Conservation (phyloP, 2,113 vertebrate species). For the Hippocampus comes region DNA sequence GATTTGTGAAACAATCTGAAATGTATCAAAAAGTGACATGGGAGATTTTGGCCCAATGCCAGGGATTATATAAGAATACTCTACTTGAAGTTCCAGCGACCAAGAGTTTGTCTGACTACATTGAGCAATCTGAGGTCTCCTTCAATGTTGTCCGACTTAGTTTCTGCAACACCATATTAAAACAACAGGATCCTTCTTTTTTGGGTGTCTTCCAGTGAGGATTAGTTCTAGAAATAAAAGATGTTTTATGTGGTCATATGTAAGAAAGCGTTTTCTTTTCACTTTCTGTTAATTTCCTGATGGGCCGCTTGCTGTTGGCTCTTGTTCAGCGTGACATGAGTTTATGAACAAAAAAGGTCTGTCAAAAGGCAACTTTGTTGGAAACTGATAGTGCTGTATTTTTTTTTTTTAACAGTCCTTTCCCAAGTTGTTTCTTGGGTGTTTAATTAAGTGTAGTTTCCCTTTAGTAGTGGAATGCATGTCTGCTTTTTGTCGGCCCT, state of each 20-base stretch:
- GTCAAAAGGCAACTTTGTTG: constrained; percentile 59
- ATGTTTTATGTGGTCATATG: neutral
- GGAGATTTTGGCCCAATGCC: too few relatives aligned
- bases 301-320: constrained; percentile 23
- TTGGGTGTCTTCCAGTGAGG: neutral
- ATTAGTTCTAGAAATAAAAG: neutral
- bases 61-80: too few relatives aligned
- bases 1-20: too few relatives aligned
- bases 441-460: constrained; percentile 99
- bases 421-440: constrained; percentile 88
- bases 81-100: too few relatives aligned
- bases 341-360: constrained; percentile 43
- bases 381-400: constrained; percentile 49
- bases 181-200: neutral
- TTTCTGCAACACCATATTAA: neutral
- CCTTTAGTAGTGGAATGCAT: constrained; percentile 90
- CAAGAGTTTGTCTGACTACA: neutral
- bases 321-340: constrained; percentile 52
- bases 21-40: too few relatives aligned
- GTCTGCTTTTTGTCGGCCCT: constrained; percentile 93
- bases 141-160: neutral
- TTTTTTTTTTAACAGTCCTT: constrained; percentile 80
- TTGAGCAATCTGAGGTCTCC: neutral
- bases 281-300: constrained; percentile 49
- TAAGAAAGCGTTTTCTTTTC: constrained; percentile 18